These are phyloP conservation scores for Polypedilum pembai DNA, from an alignment of 1,140 invertebrate species.

Conservation along the genomic window DNA sequence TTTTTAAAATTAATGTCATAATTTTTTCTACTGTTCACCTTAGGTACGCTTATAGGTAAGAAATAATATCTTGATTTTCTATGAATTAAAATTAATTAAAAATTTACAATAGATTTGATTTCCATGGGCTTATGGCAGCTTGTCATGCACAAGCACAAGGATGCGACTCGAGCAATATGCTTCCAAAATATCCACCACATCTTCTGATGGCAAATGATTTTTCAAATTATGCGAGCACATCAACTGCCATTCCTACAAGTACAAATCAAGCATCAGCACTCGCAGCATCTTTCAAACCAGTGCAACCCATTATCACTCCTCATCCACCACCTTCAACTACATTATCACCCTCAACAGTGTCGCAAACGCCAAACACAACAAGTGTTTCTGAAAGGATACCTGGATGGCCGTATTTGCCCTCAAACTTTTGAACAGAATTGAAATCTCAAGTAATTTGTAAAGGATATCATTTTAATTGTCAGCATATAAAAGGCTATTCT, in stretches of 20 bases:
- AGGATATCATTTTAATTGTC: not conserved
- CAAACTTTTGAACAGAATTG: conserved; percentile 3
- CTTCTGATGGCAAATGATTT: conserved; percentile 30
- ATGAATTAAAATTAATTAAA: too few relatives aligned
- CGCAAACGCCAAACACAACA: not conserved
- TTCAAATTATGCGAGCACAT: not conserved
- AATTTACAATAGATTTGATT: conserved; percentile 78
- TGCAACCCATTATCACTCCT: not conserved
- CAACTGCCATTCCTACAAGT: conserved; percentile 1
- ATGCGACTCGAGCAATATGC: conserved; percentile 39
- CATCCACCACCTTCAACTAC: not conserved
- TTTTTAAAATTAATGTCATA: too few relatives aligned
- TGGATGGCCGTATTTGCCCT: not conserved
- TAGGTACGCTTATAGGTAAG: too few relatives aligned
- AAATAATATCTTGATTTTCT: too few relatives aligned
- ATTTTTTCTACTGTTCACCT: too few relatives aligned
- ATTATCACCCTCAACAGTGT: not conserved
- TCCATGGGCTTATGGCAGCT: conserved; percentile 72
- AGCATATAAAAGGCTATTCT: conserved; percentile 1
- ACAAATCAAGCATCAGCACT: conserved; percentile 1
- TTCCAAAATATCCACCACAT: conserved; percentile 37
- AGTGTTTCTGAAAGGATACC: not conserved
- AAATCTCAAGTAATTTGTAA: conserved; percentile 22
- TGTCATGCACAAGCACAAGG: conserved; percentile 68
- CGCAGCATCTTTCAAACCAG: not conserved